Base-by-base conservation (phyloP, 2,797 vertebrate species). In the Dipus sagitta region DNA sequence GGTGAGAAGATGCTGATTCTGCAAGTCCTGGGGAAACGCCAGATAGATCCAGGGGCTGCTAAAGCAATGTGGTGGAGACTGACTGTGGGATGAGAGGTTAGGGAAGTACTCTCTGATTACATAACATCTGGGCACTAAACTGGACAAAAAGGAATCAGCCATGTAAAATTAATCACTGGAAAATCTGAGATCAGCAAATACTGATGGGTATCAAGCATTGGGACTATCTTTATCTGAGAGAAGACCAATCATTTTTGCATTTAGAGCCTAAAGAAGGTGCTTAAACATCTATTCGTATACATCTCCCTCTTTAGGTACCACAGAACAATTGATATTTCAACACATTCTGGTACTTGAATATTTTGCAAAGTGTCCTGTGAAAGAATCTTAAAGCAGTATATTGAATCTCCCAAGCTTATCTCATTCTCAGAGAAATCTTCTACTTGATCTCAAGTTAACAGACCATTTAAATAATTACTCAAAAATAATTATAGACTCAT, bases 271-370 rank as follows among this genome's bases (percentile, higher is more conserved):
- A 94, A 12, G 52, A 88, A 90, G 21, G 65, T 26, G 28, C 11
- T 80, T 80, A 7, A 76, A 78, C 86, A 83, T 67, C 24, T 15
- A 20, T 85, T 52, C 79, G 18, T 24, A 13, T 74, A 34, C 17
- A 15, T 58, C 54, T 54, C 2, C 42, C 18, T 72, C 62, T 68
- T 58, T 85, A 9, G 42, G 14, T 8, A 83, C 15, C 26, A 88
- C 32, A 52, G 30, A 75, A 18, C 78, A 60, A 82, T 65, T 52
- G 74, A 62, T 87, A 80, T 80, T 77, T 90, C 76, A 80, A 77
- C 62, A 32, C 26, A 58, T 95, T 92, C 68, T 93, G 28, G 87
- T 79, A 75, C 34, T n/a, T 89, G 86, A 84, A 60, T 71, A 67
- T 80, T 87, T 87, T 80, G 76, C 54, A 62, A 76, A 70, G 52